Evolutionary conservation across 2,797 vertebrate species (phyloP).

Genomic region (Hyperoplus lanceolatus): DNA sequence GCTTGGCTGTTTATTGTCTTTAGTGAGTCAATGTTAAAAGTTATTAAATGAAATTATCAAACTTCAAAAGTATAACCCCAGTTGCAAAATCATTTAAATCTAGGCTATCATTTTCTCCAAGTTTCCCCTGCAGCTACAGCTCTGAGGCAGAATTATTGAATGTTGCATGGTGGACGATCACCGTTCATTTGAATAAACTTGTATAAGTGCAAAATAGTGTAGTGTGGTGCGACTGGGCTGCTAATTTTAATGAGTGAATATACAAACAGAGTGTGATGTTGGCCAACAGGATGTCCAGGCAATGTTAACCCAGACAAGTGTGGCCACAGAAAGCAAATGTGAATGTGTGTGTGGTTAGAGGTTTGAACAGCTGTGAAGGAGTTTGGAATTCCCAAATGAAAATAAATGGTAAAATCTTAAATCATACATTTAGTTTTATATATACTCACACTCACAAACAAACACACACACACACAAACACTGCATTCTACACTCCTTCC

Average conservation of each 20-base stretch:
- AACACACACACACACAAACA: neutral
- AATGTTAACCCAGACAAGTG: neutral
- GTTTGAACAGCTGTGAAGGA: neutral
- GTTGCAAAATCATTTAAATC: neutral
- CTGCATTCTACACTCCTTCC: neutral
- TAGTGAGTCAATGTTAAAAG: too few species aligned
- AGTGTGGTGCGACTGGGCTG: neutral
- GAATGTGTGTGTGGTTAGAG: neutral
- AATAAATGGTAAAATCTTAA: neutral
- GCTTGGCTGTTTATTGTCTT: neutral
- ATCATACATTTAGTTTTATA: neutral
- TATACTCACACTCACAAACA: neutral
- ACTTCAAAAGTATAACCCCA: too few species aligned
- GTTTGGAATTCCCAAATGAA: neutral
- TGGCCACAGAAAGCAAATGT: slow-evolving; percentile 4
- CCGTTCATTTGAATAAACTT: neutral
- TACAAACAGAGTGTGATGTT: neutral
- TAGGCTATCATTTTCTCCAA: neutral
- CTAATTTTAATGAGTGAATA: neutral
- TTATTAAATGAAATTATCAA: too few species aligned
- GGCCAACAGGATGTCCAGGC: neutral
- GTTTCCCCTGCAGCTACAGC: neutral
- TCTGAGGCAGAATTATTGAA: neutral
- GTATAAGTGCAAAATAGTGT: neutral
- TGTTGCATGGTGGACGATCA: too few species aligned